phyloP scores from a whole-genome alignment of 2,113 vertebrate genomes.

The Neoarius graeffei region DNA sequence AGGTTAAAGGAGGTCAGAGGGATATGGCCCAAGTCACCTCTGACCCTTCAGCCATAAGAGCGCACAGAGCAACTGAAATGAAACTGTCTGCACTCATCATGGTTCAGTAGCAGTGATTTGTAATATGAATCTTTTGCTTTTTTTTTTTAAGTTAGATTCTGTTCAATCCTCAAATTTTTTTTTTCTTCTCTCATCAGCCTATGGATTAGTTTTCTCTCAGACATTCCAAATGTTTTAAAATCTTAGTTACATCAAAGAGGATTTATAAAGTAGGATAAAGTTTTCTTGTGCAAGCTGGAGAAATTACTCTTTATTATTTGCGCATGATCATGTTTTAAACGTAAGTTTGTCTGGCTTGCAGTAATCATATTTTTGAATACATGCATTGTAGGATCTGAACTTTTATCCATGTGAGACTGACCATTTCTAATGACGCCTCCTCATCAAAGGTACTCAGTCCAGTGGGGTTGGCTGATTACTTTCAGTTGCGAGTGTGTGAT shows the following conservation, averaged over 20 bases:
- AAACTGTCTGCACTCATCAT: conserved; percentile 56
- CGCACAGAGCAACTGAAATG: conserved; percentile 52
- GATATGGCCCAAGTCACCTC: conserved; percentile 51
- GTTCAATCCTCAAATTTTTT: not conserved
- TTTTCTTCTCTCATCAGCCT: not conserved
- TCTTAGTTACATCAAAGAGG: not conserved
- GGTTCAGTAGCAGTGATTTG: conserved; percentile 17
- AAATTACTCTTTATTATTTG: not conserved
- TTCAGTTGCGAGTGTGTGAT: conserved; percentile 68
- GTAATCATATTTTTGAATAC: not conserved
- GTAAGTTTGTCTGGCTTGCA: not conserved
- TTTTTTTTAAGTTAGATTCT: not conserved
- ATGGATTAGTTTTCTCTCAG: not conserved
- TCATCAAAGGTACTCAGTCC: conserved; percentile 82
- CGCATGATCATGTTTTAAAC: not conserved
- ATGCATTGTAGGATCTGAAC: not conserved
- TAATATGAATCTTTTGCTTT: not conserved
- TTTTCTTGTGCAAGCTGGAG: not conserved
- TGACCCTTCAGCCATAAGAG: conserved; percentile 43
- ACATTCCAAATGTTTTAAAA: not conserved
- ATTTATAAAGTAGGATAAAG: not conserved
- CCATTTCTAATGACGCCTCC: conserved; percentile 85
- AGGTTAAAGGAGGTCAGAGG: conserved; percentile 79
- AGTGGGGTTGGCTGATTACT: conserved; percentile 82
- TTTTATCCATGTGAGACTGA: conserved; percentile 61